Conservation (phyloP, 37 sponge, comb jelly and placozoan genomes). For the Oopsacas minuta region DNA sequence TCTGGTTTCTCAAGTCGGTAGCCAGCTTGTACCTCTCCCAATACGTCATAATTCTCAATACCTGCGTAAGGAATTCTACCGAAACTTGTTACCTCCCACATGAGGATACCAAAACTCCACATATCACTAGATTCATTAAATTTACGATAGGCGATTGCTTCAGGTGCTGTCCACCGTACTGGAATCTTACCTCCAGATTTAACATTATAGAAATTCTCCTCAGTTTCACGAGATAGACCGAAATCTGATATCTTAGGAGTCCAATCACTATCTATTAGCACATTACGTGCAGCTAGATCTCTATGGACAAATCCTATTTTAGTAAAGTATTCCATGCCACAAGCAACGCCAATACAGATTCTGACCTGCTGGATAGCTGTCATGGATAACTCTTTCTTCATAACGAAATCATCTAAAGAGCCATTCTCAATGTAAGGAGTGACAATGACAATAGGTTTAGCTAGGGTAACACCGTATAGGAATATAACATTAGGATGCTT, state of each 20-base stretch:
- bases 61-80: not conserved
- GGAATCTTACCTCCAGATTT: constrained; percentile 22
- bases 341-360: not conserved
- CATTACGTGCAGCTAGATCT: not conserved
- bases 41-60: not conserved
- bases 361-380: not conserved
- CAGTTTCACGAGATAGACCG: constrained; percentile 28
- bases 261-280: not conserved
- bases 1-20: not conserved
- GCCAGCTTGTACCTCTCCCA: not conserved
- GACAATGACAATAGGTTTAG: not conserved
- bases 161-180: constrained; percentile 27
- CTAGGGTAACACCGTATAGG: not conserved
- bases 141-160: constrained; percentile 19
- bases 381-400: not conserved
- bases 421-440: constrained; percentile 15
- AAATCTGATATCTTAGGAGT: constrained; percentile 28
- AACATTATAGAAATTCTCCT: constrained; percentile 23
- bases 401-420: not conserved
- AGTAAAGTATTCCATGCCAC: not conserved
- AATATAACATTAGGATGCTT: constrained; percentile 5
- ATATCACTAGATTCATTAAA: not conserved
- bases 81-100: not conserved
- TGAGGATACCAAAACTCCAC: constrained; percentile 5
- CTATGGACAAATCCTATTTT: constrained; percentile 9